Evolutionary conservation across 2,113 vertebrate genomes (phyloP).

Genomic region (Cepphus grylle): DNA sequence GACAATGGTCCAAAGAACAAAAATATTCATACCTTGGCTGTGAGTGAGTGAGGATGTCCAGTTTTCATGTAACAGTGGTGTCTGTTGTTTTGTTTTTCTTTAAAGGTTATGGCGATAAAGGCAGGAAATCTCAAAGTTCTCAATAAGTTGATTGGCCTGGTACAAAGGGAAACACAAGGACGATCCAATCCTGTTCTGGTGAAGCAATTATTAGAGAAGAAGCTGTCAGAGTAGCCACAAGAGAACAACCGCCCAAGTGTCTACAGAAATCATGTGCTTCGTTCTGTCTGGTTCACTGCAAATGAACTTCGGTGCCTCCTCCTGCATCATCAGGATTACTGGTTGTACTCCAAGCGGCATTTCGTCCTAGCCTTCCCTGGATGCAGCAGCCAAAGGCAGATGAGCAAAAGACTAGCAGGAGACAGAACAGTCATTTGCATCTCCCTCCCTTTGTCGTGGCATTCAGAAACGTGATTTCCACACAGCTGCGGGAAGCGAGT

Average conservation of each 20-base stretch:
- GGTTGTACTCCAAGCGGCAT: neutral
- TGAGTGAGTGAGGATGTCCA: rapidly evolving
- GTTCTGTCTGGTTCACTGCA: neutral
- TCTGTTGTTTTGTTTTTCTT: neutral
- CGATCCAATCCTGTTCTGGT: slow-evolving; percentile 82
- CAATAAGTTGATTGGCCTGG: slow-evolving; percentile 90
- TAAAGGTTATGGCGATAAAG: slow-evolving; percentile 83
- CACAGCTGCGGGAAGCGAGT: neutral
- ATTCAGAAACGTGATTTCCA: neutral
- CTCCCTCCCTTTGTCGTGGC: neutral
- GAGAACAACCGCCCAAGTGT: neutral
- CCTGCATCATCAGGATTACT: rapidly evolving
- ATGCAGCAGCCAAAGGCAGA: neutral
- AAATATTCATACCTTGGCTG: neutral
- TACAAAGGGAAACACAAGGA: slow-evolving; percentile 83
- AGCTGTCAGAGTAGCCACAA: slow-evolving; percentile 49
- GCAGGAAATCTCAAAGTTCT: slow-evolving; percentile 86
- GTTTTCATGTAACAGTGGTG: neutral
- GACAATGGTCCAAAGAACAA: neutral
- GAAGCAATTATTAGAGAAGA: slow-evolving; percentile 80
- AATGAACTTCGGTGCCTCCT: neutral
- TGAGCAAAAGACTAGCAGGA: neutral
- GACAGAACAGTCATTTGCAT: neutral
- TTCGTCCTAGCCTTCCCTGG: neutral
- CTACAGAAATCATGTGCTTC: neutral